phyloP scores from a whole-genome alignment of 1,140 invertebrate species.

The Pararge aegeria region DNA sequence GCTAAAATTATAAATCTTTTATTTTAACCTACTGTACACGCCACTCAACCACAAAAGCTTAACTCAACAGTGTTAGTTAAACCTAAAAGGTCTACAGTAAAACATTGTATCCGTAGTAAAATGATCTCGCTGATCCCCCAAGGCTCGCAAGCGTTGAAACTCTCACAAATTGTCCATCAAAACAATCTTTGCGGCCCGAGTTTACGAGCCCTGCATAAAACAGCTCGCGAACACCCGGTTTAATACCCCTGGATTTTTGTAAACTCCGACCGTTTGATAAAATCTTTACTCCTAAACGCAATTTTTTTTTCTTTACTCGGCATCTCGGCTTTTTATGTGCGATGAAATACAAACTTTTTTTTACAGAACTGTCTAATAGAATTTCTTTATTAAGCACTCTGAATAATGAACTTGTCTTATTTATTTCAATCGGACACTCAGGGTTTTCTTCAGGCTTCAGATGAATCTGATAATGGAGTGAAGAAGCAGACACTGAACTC shows the following conservation, averaged over 20 bases:
- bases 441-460: too few relatives aligned
- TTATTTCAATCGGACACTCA: too few relatives aligned
- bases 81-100: neutral
- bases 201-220: constrained; percentile 55
- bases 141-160: constrained; percentile 36
- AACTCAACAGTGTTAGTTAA: constrained; percentile 1
- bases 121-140: constrained; percentile 11
- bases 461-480: too few relatives aligned
- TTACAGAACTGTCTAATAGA: too few relatives aligned
- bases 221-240: constrained; percentile 57
- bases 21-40: neutral
- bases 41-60: neutral
- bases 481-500: too few relatives aligned
- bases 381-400: too few relatives aligned
- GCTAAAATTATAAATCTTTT: too few relatives aligned
- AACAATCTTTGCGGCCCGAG: constrained; percentile 37
- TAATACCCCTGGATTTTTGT: constrained; percentile 58
- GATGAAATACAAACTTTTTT: too few relatives aligned
- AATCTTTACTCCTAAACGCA: constrained; percentile 7
- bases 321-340: constrained; percentile 15
- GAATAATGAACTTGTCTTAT: too few relatives aligned
- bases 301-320: constrained; percentile 6
- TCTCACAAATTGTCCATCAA: constrained; percentile 67
- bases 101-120: constrained; percentile 14
- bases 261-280: constrained; percentile 26